phyloP scores from a whole-genome alignment of 2,113 vertebrate genomes.

The Octodon degus region DNA sequence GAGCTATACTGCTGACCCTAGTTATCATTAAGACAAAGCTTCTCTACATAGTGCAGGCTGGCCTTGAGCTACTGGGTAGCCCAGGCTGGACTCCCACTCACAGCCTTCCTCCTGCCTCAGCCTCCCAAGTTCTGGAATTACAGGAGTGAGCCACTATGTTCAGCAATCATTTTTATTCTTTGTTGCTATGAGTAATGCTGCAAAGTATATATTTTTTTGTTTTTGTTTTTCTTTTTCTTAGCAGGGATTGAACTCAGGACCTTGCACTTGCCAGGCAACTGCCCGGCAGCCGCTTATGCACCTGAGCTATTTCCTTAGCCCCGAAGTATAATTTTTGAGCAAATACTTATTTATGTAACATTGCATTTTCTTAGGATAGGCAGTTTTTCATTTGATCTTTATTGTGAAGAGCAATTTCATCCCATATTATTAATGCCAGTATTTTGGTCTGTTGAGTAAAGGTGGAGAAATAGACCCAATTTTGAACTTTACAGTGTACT shows the following conservation, averaged over 20 bases:
- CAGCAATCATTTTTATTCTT: background rate
- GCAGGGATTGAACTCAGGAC: too few species aligned
- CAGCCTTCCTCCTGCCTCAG: background rate
- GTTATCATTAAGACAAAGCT: background rate
- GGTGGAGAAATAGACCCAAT: background rate
- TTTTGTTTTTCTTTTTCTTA: too few species aligned
- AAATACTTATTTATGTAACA: background rate
- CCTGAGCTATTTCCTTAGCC: too few species aligned
- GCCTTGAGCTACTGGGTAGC: background rate
- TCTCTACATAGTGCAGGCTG: background rate
- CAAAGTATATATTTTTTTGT: background rate
- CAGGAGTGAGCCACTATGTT: background rate
- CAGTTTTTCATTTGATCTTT: conserved; percentile 30
- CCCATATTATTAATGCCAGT: background rate
- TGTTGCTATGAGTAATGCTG: background rate
- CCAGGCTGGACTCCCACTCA: background rate
- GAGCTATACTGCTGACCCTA: too few species aligned
- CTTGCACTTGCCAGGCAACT: too few species aligned
- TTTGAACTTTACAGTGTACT: background rate
- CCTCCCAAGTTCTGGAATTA: background rate
- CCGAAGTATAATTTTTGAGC: background rate
- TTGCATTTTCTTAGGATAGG: background rate
- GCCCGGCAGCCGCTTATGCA: too few species aligned
- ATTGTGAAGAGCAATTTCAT: background rate
- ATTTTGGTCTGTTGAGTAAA: background rate